Evolutionary conservation across 2,797 vertebrate genomes (phyloP).

Genomic region (Todus mexicanus): DNA sequence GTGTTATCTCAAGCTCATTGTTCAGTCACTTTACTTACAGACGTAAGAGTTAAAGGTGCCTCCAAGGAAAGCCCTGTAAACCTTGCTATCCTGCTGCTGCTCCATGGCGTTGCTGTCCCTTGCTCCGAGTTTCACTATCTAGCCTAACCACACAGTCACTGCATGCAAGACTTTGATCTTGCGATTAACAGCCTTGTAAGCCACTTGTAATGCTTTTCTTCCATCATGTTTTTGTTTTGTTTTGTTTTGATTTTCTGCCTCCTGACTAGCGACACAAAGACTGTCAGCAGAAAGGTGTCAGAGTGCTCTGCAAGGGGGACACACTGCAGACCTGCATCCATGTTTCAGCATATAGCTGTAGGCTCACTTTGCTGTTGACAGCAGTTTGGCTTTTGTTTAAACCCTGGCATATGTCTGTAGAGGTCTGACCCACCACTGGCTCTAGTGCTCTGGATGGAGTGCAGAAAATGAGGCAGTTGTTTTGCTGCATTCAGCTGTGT

Average conservation of each 20-base stretch:
- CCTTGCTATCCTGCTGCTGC: not conserved
- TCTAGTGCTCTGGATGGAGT: not conserved
- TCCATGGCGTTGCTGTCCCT: not conserved
- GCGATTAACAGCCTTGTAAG: not conserved
- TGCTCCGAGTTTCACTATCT: not conserved
- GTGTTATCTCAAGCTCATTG: not conserved
- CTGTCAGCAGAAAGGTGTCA: not conserved
- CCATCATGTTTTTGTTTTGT: not conserved
- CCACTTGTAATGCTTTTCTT: not conserved
- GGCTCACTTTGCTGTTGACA: not conserved
- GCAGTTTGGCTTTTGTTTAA: not conserved
- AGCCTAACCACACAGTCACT: not conserved
- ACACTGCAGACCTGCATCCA: not conserved
- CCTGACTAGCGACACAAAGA: too few relatives aligned
- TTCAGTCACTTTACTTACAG: not conserved
- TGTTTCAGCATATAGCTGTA: accelerated
- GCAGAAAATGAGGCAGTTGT: not conserved
- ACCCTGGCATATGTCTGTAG: not conserved
- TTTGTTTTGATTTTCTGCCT: not conserved
- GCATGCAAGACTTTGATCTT: not conserved
- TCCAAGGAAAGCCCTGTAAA: not conserved
- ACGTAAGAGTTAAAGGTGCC: not conserved
- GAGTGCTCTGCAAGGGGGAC: not conserved
- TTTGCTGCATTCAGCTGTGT: not conserved
- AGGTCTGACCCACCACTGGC: not conserved